Evolutionary conservation across 1,140 invertebrate genomes (phyloP).

Genomic region (Penaeus vannamei): DNA sequence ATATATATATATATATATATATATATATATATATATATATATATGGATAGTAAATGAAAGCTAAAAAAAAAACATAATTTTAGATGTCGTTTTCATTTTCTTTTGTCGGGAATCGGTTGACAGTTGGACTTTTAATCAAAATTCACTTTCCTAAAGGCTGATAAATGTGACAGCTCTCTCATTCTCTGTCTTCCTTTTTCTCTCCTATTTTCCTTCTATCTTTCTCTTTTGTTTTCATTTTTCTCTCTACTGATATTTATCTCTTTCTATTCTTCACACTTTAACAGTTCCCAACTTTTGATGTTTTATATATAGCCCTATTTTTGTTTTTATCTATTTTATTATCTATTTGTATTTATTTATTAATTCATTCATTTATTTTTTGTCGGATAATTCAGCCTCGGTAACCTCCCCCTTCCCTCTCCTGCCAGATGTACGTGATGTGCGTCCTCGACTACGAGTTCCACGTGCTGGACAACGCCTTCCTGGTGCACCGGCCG

Average conservation of each 20-base stretch:
- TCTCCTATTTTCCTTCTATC: not conserved
- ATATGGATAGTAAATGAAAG: no score
- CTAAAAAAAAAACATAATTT: no score
- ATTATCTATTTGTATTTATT: no score
- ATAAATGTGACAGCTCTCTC: not conserved
- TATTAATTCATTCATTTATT: not conserved
- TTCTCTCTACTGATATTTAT: not conserved
- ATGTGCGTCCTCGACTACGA: conserved; percentile 90
- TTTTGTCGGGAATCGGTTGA: no score
- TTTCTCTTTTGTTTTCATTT: not conserved
- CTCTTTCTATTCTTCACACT: not conserved
- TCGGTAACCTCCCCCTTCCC: not conserved
- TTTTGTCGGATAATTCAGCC: not conserved
- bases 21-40: no score
- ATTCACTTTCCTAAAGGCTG: no score
- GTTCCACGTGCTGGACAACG: conserved; percentile 91
- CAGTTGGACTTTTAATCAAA: no score
- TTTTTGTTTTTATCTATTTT: no score
- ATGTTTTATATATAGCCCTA: no score
- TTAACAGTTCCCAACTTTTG: not conserved
- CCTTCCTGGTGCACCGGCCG: conserved; percentile 89
- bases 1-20: no score
- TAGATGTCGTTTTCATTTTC: no score
- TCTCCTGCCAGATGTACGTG: conserved; percentile 81
- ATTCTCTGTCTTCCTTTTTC: not conserved